phyloP scores from a whole-genome alignment of 1,140 invertebrate genomes.

The Procambarus virginalis region DNA sequence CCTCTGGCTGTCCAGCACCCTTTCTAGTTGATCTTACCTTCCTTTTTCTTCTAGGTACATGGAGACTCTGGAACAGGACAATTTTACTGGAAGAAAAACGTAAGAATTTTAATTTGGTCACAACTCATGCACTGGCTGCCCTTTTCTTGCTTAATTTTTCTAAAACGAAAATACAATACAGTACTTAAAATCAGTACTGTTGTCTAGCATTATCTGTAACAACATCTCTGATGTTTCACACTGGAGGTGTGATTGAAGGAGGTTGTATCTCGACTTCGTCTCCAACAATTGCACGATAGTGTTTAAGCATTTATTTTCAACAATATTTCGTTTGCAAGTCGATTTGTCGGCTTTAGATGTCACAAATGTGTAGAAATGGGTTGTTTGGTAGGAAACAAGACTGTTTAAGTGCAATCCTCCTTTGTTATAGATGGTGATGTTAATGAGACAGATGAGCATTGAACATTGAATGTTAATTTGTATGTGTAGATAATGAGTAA shows the following conservation, averaged over 20 bases:
- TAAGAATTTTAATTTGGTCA: conserved; percentile 29
- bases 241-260: background rate
- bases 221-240: background rate
- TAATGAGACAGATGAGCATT: background rate
- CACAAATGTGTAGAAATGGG: background rate
- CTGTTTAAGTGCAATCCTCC: background rate
- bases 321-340: background rate
- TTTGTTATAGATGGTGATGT: background rate
- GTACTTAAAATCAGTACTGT: background rate
- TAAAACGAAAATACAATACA: background rate
- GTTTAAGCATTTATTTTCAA: background rate
- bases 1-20: background rate
- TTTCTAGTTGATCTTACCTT: conserved; percentile 12
- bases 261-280: background rate
- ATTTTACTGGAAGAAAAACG: conserved; percentile 22
- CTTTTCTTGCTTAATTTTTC: conserved; percentile 13
- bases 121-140: conserved; percentile 22
- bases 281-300: background rate
- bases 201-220: background rate
- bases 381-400: background rate
- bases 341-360: background rate
- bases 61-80: conserved; percentile 54
- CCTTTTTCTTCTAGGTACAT: conserved; percentile 51
- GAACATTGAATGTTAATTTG: background rate
- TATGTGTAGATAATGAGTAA: background rate